phyloP scores from a whole-genome alignment of 2,113 vertebrate species.

The Pantherophis guttatus region DNA sequence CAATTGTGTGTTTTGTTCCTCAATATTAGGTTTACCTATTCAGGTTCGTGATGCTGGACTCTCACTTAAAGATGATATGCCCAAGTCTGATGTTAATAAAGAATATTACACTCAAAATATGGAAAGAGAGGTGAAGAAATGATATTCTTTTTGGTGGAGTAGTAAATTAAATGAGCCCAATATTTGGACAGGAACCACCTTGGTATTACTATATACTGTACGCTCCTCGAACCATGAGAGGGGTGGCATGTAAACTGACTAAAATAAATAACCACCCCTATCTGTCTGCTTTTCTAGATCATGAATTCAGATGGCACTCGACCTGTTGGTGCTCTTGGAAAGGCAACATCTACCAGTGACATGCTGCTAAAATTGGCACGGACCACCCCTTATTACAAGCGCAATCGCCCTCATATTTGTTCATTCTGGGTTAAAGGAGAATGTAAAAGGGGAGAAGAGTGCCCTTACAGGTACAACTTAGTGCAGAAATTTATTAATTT shows the following conservation, averaged over 20 bases:
- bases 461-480: slow-evolving; percentile 86
- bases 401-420: slow-evolving; percentile 96
- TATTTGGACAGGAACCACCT: background rate
- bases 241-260: background rate
- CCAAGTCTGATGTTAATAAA: slow-evolving; percentile 96
- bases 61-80: slow-evolving; percentile 94
- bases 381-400: slow-evolving; percentile 97
- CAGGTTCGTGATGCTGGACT: slow-evolving; percentile 95
- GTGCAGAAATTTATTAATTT: fast-evolving
- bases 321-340: slow-evolving; percentile 88
- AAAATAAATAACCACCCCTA: background rate
- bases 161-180: background rate
- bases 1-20: slow-evolving; percentile 1
- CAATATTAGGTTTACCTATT: slow-evolving; percentile 87
- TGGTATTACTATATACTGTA: background rate
- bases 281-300: slow-evolving; percentile 72
- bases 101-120: slow-evolving; percentile 99
- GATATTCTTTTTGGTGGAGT: background rate
- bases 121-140: slow-evolving; percentile 85
- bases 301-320: slow-evolving; percentile 91
- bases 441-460: slow-evolving; percentile 97
- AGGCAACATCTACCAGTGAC: slow-evolving; percentile 91
- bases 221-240: background rate
- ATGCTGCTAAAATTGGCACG: slow-evolving; percentile 96
- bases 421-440: slow-evolving; percentile 99